Percentiles rank a stretch among this genome's conserved stretches.
Conservation (phyloP, 1,140 invertebrate species). For the Caenorhabditis brenneri region DNA sequence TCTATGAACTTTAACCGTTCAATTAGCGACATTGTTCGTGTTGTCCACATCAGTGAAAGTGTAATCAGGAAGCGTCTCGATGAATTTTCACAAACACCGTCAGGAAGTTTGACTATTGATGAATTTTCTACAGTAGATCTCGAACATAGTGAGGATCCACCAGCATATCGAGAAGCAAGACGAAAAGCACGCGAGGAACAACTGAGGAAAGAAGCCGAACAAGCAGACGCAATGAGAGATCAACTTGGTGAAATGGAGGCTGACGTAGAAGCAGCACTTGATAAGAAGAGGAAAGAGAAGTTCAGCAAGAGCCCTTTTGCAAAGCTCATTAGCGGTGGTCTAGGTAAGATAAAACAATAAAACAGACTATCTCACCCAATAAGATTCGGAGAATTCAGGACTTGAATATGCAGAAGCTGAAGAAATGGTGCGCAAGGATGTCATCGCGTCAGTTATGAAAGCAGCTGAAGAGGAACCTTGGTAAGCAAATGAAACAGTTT, state of each 20-base stretch:
- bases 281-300: slow-evolving; percentile 59
- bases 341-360: slow-evolving; percentile 36
- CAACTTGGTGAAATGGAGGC: slow-evolving; percentile 62
- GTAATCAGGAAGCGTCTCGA: slow-evolving; percentile 76
- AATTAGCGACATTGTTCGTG: slow-evolving; percentile 86
- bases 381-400: slow-evolving; percentile 45
- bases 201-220: slow-evolving; percentile 61
- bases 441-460: slow-evolving; percentile 62
- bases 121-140: slow-evolving; percentile 96
- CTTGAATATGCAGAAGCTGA: slow-evolving; percentile 39
- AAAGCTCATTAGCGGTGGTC: slow-evolving; percentile 54
- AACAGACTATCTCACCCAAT: neutral
- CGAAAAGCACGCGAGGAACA: slow-evolving; percentile 51
- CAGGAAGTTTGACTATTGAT: slow-evolving; percentile 85
- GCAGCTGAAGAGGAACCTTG: slow-evolving; percentile 47
- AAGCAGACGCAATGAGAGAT: slow-evolving; percentile 59
- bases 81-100: slow-evolving; percentile 94
- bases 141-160: slow-evolving; percentile 68
- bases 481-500: neutral
- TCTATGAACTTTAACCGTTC: slow-evolving; percentile 76
- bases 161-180: slow-evolving; percentile 64
- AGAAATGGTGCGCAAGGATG: slow-evolving; percentile 51
- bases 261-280: slow-evolving; percentile 63
- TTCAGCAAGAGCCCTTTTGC: slow-evolving; percentile 65
- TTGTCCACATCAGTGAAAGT: slow-evolving; percentile 73